Conservation (phyloP, 1,140 invertebrate genomes). For the Drosophila pandora region DNA sequence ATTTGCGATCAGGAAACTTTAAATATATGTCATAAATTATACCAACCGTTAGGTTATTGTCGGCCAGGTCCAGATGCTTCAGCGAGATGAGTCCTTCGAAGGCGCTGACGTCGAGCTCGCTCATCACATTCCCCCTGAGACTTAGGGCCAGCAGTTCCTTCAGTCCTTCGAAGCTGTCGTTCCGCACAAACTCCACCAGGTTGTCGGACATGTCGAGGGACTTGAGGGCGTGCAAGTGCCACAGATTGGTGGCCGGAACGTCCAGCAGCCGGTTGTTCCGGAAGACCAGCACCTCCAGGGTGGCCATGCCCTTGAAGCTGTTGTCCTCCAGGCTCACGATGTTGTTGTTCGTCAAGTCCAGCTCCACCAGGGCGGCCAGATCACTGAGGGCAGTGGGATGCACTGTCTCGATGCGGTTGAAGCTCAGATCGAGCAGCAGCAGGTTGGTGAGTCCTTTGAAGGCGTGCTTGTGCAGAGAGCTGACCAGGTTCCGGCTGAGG, state of each 20-base stretch:
- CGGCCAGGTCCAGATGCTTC: constrained; percentile 89
- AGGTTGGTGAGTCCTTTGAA: constrained; percentile 90
- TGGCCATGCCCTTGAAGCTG: constrained; percentile 88
- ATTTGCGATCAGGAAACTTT: background rate
- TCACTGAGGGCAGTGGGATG: constrained; percentile 89
- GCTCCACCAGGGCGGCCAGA: constrained; percentile 88
- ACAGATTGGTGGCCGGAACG: constrained; percentile 88
- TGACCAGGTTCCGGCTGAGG: constrained; percentile 90
- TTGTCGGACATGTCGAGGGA: constrained; percentile 89
- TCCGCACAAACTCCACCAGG: constrained; percentile 88
- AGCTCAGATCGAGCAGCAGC: constrained; percentile 88
- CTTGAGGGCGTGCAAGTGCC: constrained; percentile 87
- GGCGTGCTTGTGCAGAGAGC: constrained; percentile 88
- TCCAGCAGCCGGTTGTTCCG: constrained; percentile 91
- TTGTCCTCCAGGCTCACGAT: constrained; percentile 88
- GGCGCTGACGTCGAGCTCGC: constrained; percentile 87
- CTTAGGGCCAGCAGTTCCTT: constrained; percentile 87
- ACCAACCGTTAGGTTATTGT: constrained; percentile 90
- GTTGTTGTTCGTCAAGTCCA: constrained; percentile 91
- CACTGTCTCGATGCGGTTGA: constrained; percentile 90
- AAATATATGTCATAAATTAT: background rate
- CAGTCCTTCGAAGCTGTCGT: constrained; percentile 88
- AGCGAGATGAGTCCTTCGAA: constrained; percentile 89
- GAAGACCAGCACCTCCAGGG: constrained; percentile 88
- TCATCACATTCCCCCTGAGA: constrained; percentile 90